Conservation (phyloP, 2,888 invertebrate genomes). For the Platerodrilus igneus region DNA sequence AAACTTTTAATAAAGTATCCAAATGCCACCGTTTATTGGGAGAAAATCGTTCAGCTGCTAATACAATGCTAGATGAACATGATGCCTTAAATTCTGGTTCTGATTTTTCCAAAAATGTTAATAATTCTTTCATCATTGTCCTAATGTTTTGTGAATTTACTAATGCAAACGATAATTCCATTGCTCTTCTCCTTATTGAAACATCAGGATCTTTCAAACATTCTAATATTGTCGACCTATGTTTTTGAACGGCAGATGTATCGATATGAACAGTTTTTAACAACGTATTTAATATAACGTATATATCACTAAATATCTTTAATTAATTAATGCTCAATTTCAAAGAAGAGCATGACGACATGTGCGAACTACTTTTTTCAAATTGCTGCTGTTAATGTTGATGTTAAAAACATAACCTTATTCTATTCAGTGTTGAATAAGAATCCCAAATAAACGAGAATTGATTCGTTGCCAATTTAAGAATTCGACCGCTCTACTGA, state of each 20-base stretch:
- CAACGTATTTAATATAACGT: conserved; percentile 96
- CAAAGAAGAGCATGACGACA: too few species aligned
- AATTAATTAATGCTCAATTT: too few species aligned
- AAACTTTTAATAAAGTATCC: conserved; percentile 91
- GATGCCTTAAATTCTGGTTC: conserved; percentile 98
- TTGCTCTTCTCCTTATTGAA: conserved; percentile 92
- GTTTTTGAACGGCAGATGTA: conserved; percentile 96
- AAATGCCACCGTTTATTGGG: conserved; percentile 97
- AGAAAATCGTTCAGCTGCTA: conserved; percentile 88
- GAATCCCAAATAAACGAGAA: too few species aligned
- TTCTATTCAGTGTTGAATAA: too few species aligned
- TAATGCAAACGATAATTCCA: conserved; percentile 97
- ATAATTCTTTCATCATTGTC: conserved; percentile 96
- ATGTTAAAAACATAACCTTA: too few species aligned
- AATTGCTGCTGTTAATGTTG: too few species aligned
- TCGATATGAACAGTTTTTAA: conserved; percentile 94
- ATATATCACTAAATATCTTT: too few species aligned
- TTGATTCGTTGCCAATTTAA: too few species aligned
- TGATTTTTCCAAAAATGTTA: conserved; percentile 88
- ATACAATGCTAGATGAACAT: conserved; percentile 94
- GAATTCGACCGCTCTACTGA: too few species aligned
- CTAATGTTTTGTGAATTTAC: conserved; percentile 95
- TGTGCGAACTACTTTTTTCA: too few species aligned
- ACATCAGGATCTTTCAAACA: conserved; percentile 95
- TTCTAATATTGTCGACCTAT: conserved; percentile 95